These are phyloP conservation scores for Melospiza melodia DNA, from an alignment of 2,113 vertebrate genomes.

Conservation along the genomic window DNA sequence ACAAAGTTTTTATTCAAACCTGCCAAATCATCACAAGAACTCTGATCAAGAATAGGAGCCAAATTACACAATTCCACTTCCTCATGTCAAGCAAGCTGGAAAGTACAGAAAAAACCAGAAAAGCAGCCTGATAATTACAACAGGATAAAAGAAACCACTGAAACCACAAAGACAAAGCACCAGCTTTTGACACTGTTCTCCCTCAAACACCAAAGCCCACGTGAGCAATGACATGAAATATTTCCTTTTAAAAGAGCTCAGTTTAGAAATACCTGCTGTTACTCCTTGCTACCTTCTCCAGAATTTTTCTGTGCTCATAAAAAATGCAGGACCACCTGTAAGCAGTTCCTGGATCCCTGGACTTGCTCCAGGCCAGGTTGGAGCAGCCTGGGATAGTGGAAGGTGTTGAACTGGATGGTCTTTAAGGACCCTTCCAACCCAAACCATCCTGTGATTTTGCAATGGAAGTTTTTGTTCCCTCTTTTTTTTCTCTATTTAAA, in stretches of 20 bases:
- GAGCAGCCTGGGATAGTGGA: not conserved
- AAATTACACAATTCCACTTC: not conserved
- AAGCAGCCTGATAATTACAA: not conserved
- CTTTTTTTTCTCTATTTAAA: not conserved
- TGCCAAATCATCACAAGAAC: not conserved
- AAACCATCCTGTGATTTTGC: not conserved
- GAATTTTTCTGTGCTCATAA: not conserved
- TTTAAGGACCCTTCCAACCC: not conserved
- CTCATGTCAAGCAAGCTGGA: not conserved
- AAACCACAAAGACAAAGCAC: not conserved
- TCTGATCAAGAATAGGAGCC: not conserved
- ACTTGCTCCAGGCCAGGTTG: not conserved
- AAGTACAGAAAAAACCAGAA: conserved; percentile 21
- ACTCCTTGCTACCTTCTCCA: not conserved
- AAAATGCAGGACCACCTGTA: not conserved
- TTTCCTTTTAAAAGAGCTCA: not conserved
- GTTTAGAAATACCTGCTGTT: not conserved
- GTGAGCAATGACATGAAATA: not conserved
- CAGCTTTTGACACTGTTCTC: not conserved
- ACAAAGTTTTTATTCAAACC: not conserved
- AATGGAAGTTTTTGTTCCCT: not conserved
- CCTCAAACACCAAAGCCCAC: not conserved
- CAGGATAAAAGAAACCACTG: not conserved
- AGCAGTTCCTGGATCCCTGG: not conserved
- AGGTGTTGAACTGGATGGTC: not conserved